Evolutionary conservation across 2,113 vertebrate species (phyloP).

Genomic region (Girardinichthys multiradiatus): DNA sequence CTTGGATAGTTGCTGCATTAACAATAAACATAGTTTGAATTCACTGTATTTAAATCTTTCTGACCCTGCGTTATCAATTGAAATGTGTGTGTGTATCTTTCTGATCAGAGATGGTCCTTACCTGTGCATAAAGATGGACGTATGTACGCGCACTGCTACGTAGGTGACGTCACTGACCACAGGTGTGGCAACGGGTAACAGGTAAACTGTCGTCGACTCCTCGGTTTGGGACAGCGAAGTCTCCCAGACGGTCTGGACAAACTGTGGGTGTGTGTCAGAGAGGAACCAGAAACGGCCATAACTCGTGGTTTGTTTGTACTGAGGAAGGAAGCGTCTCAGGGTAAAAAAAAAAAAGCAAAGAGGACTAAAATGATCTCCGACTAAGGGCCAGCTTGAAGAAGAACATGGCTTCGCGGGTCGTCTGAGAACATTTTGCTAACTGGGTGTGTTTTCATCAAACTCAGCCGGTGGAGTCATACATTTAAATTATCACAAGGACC

Average conservation of each 20-base stretch:
- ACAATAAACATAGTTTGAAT: neutral
- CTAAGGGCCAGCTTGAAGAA: slow-evolving; percentile 6
- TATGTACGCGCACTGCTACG: neutral
- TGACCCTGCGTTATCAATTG: neutral
- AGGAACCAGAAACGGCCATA: neutral
- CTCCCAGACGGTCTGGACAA: neutral
- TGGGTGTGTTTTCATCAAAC: neutral
- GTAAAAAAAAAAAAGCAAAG: slow-evolving; percentile 36
- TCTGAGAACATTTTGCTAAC: neutral
- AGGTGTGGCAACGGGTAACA: slow-evolving; percentile 70
- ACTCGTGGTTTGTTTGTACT: slow-evolving; percentile 23
- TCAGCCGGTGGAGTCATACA: neutral
- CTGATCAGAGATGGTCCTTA: neutral
- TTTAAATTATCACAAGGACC: neutral
- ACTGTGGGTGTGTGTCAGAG: neutral
- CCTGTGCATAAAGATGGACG: neutral
- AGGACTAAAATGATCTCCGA: slow-evolving; percentile 65
- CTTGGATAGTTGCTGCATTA: neutral
- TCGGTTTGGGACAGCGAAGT: neutral
- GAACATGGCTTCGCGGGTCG: neutral
- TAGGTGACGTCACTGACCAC: slow-evolving; percentile 57
- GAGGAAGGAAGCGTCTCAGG: slow-evolving; percentile 64
- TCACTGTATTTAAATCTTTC: neutral
- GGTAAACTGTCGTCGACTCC: slow-evolving; percentile 23
- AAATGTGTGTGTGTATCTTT: neutral